Evolutionary conservation across 2,797 vertebrate species (phyloP).

Genomic region (Novumbra hubbsi): DNA sequence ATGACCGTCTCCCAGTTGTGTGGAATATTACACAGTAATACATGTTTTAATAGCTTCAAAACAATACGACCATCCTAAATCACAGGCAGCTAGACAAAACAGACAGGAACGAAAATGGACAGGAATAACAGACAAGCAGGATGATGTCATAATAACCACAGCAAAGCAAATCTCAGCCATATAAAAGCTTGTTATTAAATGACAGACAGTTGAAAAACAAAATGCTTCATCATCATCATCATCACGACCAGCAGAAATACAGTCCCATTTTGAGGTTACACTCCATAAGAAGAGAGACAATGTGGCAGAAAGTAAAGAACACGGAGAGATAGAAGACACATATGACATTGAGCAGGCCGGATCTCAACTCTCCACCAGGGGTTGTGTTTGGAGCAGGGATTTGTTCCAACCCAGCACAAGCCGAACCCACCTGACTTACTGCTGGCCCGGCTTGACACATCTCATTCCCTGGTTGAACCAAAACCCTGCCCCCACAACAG

Average conservation of each 20-base stretch:
- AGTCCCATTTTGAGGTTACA: slow-evolving; percentile 50
- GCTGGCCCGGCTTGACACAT: neutral
- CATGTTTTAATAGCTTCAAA: too few relatives aligned
- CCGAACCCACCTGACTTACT: neutral
- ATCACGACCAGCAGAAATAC: slow-evolving; percentile 64
- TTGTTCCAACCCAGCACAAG: neutral
- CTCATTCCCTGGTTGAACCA: neutral
- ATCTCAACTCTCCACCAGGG: too few relatives aligned
- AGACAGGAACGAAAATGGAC: neutral
- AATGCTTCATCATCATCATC: slow-evolving; percentile 61
- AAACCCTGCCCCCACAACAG: neutral
- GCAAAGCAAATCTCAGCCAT: slow-evolving; percentile 38
- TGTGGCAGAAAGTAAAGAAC: neutral
- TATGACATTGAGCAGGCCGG: too few relatives aligned
- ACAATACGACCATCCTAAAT: too few relatives aligned
- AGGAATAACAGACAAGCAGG: slow-evolving; percentile 18
- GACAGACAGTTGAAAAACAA: slow-evolving; percentile 70
- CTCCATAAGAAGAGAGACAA: neutral
- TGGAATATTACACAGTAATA: too few relatives aligned
- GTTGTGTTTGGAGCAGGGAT: neutral
- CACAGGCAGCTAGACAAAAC: neutral
- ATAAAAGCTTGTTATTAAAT: slow-evolving; percentile 72
- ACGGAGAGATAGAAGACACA: neutral
- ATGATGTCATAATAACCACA: neutral
- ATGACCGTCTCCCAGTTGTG: too few relatives aligned